Base-by-base conservation (phyloP, 2,797 vertebrate genomes). In the Spea hammondii region DNA sequence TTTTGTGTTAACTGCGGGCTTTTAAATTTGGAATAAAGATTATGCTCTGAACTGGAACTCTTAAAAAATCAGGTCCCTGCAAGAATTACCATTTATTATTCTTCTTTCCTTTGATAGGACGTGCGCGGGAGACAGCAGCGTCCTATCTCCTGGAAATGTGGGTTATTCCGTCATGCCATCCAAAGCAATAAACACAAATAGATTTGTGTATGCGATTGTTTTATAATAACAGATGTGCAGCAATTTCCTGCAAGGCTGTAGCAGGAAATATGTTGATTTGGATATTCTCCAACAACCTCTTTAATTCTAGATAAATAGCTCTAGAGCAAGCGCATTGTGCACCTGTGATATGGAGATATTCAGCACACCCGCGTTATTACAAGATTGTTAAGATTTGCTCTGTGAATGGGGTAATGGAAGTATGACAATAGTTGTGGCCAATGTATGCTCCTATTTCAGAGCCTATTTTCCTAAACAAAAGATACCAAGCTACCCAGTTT, bases 21-120 rank as follows among this genome's bases (percentile, higher is more conserved):
- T 57, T 77, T 81, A 81, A 81, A 77, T 68, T 50, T 70, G 57
- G 70, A 82, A 82, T 82, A 82, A 82, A 82, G 74, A 82, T 74
- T 74, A 78, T 45, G 75, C 75, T 65, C 4, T 74, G 79, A 77
- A 65, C 65, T 70, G 57, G 75, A 82, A 82, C 70, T 11, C n/a
- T 4, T 45, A 14, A 10, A 64, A 72, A 32, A 14, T 72, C 79
- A 47, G 45, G 49, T 69, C 49, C 70, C 74, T 6, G 64, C 13
- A 69, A 64, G 70, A 48, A 47, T 55, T 65, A 67, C 14, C 10
- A 66, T 72, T 77, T 17, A 76, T 76, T 70, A 45, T 53, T 51
- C 75, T 17, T 5, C 45, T 49, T 7, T 11, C 12, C 48, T 77
- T 65, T 74, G 70, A 69, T 78, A 53, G 70, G 48, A 69, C 48